phyloP scores from a whole-genome alignment of 2,797 vertebrate species.

The Valencia hispanica region DNA sequence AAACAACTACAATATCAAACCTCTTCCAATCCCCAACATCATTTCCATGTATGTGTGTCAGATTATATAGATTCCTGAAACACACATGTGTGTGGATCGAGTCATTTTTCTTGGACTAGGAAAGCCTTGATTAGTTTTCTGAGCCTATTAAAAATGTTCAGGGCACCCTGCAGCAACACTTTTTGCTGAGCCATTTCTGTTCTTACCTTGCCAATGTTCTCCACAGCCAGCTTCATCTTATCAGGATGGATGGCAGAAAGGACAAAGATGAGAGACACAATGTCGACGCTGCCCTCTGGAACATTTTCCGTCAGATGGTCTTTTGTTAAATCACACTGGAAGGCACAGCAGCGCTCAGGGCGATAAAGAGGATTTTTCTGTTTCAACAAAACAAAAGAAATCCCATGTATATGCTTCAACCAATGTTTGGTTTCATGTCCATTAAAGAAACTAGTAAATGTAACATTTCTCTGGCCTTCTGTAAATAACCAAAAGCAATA shows the following conservation, averaged over 20 bases:
- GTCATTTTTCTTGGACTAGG: neutral
- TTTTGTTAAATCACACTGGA: constrained; percentile 94
- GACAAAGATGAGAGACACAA: constrained; percentile 91
- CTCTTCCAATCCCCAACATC: neutral
- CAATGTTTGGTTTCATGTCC: neutral
- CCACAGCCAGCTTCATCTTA: constrained; percentile 89
- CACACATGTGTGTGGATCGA: neutral
- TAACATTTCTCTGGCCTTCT: neutral
- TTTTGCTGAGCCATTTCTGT: neutral
- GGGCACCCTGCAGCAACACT: neutral
- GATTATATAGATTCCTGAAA: neutral
- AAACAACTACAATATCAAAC: neutral
- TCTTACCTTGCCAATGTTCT: constrained; percentile 89
- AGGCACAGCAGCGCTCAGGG: constrained; percentile 86
- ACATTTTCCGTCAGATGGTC: constrained; percentile 86
- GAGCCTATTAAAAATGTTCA: neutral
- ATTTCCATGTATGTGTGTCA: neutral
- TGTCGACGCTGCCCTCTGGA: constrained; percentile 85
- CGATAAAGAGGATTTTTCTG: constrained; percentile 89
- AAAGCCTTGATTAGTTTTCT: neutral
- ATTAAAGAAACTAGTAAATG: neutral
- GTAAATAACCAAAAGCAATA: neutral
- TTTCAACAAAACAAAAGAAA: constrained; percentile 3
- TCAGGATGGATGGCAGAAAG: constrained; percentile 94
- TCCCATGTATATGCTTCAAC: neutral